These are phyloP conservation scores for Chloroceryle inda DNA, from an alignment of 2,797 vertebrate genomes.

Conservation along the genomic window DNA sequence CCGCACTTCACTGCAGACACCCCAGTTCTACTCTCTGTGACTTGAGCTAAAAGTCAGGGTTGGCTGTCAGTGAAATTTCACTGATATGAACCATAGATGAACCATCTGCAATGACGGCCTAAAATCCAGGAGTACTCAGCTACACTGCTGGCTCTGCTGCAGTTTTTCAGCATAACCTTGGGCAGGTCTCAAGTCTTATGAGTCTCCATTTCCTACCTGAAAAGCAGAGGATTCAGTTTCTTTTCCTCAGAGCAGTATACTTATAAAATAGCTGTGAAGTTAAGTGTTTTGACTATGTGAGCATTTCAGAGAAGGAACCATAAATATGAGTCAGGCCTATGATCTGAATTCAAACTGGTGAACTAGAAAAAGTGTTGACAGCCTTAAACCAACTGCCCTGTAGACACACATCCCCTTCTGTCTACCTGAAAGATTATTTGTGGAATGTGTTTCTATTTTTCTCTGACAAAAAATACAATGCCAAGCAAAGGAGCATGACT, in stretches of 20 bases:
- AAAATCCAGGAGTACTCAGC: background rate
- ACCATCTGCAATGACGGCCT: background rate
- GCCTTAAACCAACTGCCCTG: slow-evolving; percentile 49
- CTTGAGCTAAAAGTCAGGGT: background rate
- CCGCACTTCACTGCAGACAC: background rate
- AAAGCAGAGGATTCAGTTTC: background rate
- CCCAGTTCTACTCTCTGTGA: background rate
- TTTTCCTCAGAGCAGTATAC: background rate
- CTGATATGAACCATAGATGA: background rate
- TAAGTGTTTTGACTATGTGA: slow-evolving; percentile 19
- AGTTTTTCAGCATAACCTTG: background rate
- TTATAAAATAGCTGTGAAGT: slow-evolving; percentile 23
- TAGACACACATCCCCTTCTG: slow-evolving; percentile 34
- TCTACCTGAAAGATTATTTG: slow-evolving; percentile 64
- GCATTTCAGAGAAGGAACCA: slow-evolving; percentile 4
- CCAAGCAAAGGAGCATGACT: slow-evolving; percentile 31
- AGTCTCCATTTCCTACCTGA: background rate
- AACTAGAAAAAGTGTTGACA: slow-evolving; percentile 64
- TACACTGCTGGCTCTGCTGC: background rate
- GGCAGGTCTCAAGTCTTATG: background rate
- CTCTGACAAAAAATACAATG: slow-evolving; percentile 50
- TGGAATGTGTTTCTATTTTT: slow-evolving; percentile 58
- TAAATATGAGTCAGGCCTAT: slow-evolving; percentile 45
- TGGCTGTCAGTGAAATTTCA: background rate
- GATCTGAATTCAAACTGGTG: slow-evolving; percentile 41